phyloP scores from a whole-genome alignment of 2,113 vertebrate genomes.

The Tetrax tetrax region DNA sequence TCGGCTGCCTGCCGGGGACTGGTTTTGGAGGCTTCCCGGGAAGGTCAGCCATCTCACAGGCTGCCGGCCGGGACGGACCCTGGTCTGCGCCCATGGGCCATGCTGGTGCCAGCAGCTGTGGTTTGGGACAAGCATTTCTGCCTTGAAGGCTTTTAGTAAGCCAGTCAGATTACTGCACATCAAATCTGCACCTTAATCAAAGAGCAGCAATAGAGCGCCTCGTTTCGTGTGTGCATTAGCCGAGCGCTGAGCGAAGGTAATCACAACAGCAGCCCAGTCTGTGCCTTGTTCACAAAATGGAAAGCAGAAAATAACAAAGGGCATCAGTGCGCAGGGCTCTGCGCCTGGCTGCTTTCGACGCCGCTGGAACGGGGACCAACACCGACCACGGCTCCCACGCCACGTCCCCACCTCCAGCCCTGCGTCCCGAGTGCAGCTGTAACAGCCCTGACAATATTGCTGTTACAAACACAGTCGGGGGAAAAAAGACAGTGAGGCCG shows the following conservation, averaged over 20 bases:
- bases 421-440: rapidly evolving
- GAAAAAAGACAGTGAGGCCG: neutral
- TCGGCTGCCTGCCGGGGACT: neutral
- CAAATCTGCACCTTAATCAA: neutral
- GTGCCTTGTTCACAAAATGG: neutral
- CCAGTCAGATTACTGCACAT: neutral
- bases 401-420: neutral
- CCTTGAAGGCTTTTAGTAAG: neutral
- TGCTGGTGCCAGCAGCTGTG: neutral
- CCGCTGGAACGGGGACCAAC: neutral
- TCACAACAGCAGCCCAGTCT: neutral
- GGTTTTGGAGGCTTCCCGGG: neutral
- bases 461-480: neutral
- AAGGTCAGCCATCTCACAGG: neutral
- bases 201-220: neutral
- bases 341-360: neutral
- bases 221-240: neutral
- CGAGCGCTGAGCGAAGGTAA: neutral
- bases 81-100: rapidly evolving
- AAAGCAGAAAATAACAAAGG: neutral
- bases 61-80: neutral
- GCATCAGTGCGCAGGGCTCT: neutral
- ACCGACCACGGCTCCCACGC: rapidly evolving
- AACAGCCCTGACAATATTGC: neutral
- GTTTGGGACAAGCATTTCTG: neutral